phyloP scores from a whole-genome alignment of 2,888 invertebrate species.

The Brachynemurus nebulosus region DNA sequence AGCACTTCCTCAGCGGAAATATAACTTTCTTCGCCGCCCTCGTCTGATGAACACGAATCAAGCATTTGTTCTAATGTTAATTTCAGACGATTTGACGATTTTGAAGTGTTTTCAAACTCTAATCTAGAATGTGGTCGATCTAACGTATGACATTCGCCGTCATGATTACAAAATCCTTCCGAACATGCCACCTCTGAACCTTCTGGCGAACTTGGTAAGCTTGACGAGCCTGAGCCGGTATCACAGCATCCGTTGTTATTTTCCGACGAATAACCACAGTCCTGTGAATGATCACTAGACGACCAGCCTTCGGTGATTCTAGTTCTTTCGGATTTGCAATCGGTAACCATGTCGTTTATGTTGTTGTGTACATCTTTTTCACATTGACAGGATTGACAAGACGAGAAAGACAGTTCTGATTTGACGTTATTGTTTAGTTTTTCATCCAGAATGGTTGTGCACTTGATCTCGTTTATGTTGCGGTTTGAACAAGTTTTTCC shows the following conservation, averaged over 20 bases:
- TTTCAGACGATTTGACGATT: constrained; percentile 31
- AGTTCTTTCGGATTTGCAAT: constrained; percentile 30
- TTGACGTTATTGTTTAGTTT: constrained; percentile 7
- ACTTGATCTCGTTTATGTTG: constrained; percentile 7
- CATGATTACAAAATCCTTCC: constrained; percentile 75
- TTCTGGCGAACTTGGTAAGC: constrained; percentile 72
- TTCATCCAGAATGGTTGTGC: neutral
- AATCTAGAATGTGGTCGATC: constrained; percentile 24
- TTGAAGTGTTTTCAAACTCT: constrained; percentile 11
- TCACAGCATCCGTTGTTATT: constrained; percentile 59
- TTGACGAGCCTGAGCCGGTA: constrained; percentile 55
- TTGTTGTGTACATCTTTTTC: constrained; percentile 14
- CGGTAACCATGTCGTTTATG: constrained; percentile 8
- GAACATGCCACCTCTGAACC: constrained; percentile 84
- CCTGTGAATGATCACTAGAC: constrained; percentile 58
- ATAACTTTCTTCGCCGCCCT: constrained; percentile 47
- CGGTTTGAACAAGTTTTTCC: neutral
- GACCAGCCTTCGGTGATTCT: constrained; percentile 38
- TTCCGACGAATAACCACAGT: constrained; percentile 82
- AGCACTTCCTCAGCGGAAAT: constrained; percentile 81
- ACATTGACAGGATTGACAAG: constrained; percentile 10
- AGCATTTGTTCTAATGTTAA: constrained; percentile 64
- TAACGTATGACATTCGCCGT: constrained; percentile 31
- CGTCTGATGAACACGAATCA: constrained; percentile 56
- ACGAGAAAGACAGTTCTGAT: constrained; percentile 2